Evolutionary conservation across 2,797 vertebrate species (phyloP), one percentile per base, ranked within the genome.

Genomic region (Calcarius lapponicus): DNA sequence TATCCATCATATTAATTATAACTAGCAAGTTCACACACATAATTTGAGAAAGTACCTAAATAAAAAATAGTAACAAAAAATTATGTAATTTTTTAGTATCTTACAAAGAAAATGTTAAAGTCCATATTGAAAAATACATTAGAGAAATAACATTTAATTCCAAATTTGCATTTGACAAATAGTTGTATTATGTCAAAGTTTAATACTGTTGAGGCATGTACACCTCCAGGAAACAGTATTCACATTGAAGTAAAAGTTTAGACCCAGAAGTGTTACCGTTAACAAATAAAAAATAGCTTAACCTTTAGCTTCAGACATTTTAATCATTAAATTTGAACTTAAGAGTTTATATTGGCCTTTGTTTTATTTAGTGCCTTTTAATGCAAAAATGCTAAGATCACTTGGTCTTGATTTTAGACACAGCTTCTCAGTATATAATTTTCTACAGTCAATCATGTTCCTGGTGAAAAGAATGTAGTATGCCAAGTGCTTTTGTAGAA

Each of bases 251-350:
- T 32, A n/a, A 50, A 83, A 87, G 17, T 79, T 90, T 62, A 90
- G 58, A 83, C 66, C 20, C 69, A 80, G 51, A 95, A 95, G 20
- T 62, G 38, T 58, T 50, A 81, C 34, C 29, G 73, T 47, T 76
- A 90, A 75, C 58, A 91, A 88, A 70, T 32, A n/a, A 91, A 92
- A 90, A 74, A 12, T 51, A 92, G 36, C 36, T 88, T 91, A 85
- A 66, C 50, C 58, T 95, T 92, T 65, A 72, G 84, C 17, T 78
- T 89, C 74, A 92, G 83, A 82, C 47, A 91, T 82, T 94, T 82
- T 89, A 88, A 76, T 76, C 17, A 90, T 72, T 62, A 91, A 34
- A 94, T 67, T 75, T 51, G 72, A 94, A 74, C 32, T 81, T 66
- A 48, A 60, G 62, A 71, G 24, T 82, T 86, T 71, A 85, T 82